Conservation (phyloP, 1,140 invertebrate species). For the Temnothorax nylanderi region DNA sequence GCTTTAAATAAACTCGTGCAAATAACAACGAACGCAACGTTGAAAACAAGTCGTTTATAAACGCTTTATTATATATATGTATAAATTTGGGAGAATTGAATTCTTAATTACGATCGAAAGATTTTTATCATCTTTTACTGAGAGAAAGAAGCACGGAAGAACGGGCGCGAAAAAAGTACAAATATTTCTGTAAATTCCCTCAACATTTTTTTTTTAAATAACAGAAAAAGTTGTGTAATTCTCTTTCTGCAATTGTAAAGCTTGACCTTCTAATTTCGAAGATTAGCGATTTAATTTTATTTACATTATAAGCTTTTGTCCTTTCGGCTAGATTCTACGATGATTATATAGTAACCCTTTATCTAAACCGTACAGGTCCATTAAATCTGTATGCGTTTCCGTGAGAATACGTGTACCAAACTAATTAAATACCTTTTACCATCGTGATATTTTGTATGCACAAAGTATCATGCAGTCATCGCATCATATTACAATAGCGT, state of each 20-base stretch:
- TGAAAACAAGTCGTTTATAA: background rate
- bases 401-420: background rate
- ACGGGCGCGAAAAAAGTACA: background rate
- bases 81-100: background rate
- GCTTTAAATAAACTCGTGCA: background rate
- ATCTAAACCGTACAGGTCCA: background rate
- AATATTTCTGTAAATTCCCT: background rate
- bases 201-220: background rate
- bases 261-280: background rate
- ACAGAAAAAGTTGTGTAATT: background rate
- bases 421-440: background rate
- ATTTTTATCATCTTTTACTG: background rate
- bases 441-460: background rate
- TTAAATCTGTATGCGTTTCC: background rate
- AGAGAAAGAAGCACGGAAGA: background rate
- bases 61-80: background rate
- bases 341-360: background rate
- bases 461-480: background rate
- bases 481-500: background rate
- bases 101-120: background rate
- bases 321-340: background rate
- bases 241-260: background rate
- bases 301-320: background rate
- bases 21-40: background rate
- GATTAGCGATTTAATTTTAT: background rate